Conservation (phyloP, 2,113 vertebrate species). For the Lophotis ruficrista region DNA sequence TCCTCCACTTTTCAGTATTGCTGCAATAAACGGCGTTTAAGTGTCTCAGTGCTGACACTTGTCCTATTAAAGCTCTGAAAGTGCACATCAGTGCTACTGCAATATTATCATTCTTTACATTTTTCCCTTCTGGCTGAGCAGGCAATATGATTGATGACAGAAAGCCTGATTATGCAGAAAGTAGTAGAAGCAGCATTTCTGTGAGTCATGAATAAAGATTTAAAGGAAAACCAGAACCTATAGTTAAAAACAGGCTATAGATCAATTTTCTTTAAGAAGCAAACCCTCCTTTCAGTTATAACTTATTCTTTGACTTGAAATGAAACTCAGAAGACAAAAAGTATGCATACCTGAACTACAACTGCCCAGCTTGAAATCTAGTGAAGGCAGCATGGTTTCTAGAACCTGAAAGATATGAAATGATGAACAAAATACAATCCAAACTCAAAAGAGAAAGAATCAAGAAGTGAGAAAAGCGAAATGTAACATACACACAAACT, state of each 20-base stretch:
- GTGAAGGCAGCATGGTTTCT: not conserved
- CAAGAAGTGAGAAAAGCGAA: not conserved
- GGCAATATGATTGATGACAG: not conserved
- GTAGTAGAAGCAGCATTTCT: not conserved
- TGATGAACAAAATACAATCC: not conserved
- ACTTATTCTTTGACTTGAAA: not conserved
- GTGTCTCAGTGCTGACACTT: not conserved
- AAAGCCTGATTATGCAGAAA: not conserved
- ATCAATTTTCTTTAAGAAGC: not conserved
- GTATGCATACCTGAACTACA: fast-evolving
- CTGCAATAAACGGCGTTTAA: not conserved
- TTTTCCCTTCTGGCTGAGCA: conserved; percentile 1
- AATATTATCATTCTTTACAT: not conserved
- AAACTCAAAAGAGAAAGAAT: not conserved
- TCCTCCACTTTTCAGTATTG: not conserved
- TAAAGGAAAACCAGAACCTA: not conserved
- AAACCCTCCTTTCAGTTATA: not conserved
- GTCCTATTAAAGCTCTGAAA: not conserved
- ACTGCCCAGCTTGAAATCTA: not conserved
- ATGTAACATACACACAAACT: not conserved
- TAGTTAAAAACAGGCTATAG: not conserved
- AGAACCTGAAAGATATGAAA: not conserved
- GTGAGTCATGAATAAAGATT: not conserved
- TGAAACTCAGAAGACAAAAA: not conserved
- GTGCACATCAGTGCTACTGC: not conserved